Conservation (phyloP, 1,140 invertebrate species). For the Tribolium madens region DNA sequence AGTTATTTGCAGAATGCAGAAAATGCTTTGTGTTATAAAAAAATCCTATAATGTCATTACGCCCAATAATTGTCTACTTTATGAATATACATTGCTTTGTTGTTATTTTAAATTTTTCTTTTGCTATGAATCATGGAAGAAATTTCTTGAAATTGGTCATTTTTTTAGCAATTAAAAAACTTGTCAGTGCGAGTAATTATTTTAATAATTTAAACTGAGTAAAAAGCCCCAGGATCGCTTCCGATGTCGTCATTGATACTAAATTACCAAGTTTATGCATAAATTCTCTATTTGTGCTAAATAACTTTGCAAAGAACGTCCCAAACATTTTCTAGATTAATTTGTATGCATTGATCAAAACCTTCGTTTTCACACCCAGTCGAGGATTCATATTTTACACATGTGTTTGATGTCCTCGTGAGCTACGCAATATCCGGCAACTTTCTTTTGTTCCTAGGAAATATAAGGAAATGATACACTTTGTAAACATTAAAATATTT, state of each 20-base stretch:
- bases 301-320: conserved; percentile 6
- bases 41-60: conserved; percentile 1
- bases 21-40: not conserved
- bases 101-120: not conserved
- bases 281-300: conserved; percentile 18
- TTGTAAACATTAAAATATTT: not conserved
- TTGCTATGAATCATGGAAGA: not conserved
- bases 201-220: not conserved
- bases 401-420: conserved; percentile 21
- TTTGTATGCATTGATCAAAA: conserved; percentile 24
- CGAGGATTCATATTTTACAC: conserved; percentile 9
- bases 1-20: conserved; percentile 13
- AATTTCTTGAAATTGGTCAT: not conserved
- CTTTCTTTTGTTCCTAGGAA: conserved; percentile 35
- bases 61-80: conserved; percentile 23
- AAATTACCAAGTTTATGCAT: conserved; percentile 27
- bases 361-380: conserved; percentile 37
- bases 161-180: not conserved
- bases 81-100: conserved; percentile 21
- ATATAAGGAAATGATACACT: conserved; percentile 18
- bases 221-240: not conserved
- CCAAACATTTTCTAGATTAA: conserved; percentile 31
- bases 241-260: not conserved
- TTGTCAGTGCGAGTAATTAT: not conserved
- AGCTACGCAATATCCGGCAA: conserved; percentile 21